These are phyloP conservation scores for Eumeta japonica DNA, from an alignment of 1,140 invertebrate genomes.

Conservation along the genomic window DNA sequence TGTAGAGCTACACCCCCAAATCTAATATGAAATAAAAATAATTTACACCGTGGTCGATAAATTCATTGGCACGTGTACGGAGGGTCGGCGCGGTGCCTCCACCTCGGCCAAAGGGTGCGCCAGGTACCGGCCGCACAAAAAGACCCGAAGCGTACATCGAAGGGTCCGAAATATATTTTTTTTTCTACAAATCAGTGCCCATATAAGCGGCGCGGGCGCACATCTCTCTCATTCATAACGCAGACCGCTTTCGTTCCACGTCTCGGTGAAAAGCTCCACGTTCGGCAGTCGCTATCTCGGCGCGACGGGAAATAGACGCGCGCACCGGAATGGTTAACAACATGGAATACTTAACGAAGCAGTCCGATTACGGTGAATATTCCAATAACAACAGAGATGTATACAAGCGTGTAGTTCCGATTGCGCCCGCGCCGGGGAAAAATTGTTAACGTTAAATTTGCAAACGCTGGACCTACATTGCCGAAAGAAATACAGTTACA, in stretches of 20 bases:
- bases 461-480: slow-evolving; percentile 29
- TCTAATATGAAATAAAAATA: background rate
- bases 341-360: background rate
- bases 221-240: slow-evolving; percentile 33
- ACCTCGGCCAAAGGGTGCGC: slow-evolving; percentile 25
- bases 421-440: slow-evolving; percentile 48
- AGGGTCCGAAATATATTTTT: slow-evolving; percentile 39
- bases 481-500: slow-evolving; percentile 70
- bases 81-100: slow-evolving; percentile 16
- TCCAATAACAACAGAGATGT: too few relatives aligned
- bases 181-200: slow-evolving; percentile 34
- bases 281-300: background rate
- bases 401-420: slow-evolving; percentile 40
- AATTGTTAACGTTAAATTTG: slow-evolving; percentile 22
- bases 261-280: background rate
- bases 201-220: slow-evolving; percentile 29
- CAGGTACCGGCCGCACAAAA: slow-evolving; percentile 37
- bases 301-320: background rate
- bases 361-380: too few relatives aligned
- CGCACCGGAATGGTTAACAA: background rate
- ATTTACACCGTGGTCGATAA: slow-evolving; percentile 13
- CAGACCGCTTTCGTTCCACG: too few relatives aligned
- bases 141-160: slow-evolving; percentile 19
- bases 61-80: slow-evolving; percentile 44
- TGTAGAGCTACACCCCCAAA: background rate